Conservation (phyloP, 2,797 vertebrate species). For the Vireo griseus region DNA sequence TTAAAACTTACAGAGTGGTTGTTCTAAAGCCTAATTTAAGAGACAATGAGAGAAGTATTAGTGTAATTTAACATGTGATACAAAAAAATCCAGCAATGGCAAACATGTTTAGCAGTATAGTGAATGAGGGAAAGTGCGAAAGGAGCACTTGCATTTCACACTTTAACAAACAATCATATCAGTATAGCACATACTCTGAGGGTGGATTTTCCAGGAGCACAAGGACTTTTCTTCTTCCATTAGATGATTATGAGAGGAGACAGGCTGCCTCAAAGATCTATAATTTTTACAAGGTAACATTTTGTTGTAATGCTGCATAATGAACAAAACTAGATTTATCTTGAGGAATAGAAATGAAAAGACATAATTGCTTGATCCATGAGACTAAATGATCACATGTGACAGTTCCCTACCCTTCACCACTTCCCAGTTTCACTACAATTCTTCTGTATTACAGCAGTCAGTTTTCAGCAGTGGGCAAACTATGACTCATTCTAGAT, state of each 20-base stretch:
- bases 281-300: constrained; percentile 10
- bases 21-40: neutral
- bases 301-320: neutral
- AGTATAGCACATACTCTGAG: neutral
- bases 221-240: neutral
- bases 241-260: neutral
- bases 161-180: neutral
- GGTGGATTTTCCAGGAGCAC: neutral
- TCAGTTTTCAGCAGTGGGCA: neutral
- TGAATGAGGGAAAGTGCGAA: neutral
- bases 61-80: neutral
- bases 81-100: neutral
- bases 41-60: neutral
- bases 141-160: neutral
- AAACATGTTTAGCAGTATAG: neutral
- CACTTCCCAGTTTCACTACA: neutral
- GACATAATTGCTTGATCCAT: neutral
- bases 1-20: neutral
- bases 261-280: neutral
- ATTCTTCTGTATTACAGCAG: neutral
- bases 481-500: neutral
- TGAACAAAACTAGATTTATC: neutral
- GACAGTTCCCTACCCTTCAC: neutral
- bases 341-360: neutral
- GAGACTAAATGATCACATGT: neutral